Conservation (phyloP, 2,113 vertebrate genomes). For the Pyrgilauda ruficollis region DNA sequence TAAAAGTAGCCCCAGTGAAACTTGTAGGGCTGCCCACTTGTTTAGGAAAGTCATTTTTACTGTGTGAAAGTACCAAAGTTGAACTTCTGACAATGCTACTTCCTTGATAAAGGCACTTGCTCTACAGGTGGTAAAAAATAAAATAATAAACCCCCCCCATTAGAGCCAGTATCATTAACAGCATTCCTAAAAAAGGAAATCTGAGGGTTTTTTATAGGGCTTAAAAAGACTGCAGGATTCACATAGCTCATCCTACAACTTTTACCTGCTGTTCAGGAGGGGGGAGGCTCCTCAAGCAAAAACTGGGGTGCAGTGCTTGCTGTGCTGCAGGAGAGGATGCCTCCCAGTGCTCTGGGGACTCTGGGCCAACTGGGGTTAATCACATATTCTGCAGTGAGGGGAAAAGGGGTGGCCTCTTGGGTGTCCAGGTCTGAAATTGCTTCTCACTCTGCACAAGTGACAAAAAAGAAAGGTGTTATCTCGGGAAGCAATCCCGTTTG, state of each 20-base stretch:
- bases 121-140: background rate
- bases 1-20: background rate
- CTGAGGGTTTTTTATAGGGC: background rate
- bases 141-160: rapidly evolving
- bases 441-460: background rate
- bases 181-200: background rate
- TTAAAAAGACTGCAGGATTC: background rate
- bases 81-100: background rate
- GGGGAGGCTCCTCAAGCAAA: background rate
- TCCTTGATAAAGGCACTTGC: background rate
- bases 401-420: background rate
- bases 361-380: background rate
- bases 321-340: background rate
- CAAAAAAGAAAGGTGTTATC: background rate
- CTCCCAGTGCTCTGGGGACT: background rate
- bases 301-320: background rate
- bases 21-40: background rate
- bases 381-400: background rate
- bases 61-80: background rate
- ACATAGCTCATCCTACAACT: background rate
- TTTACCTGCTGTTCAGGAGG: background rate
- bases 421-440: background rate
- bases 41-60: background rate
- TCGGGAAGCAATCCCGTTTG: rapidly evolving
- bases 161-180: background rate